Evolutionary conservation across 2,797 vertebrate species (phyloP).

Genomic region (Sebastes nivosus): DNA sequence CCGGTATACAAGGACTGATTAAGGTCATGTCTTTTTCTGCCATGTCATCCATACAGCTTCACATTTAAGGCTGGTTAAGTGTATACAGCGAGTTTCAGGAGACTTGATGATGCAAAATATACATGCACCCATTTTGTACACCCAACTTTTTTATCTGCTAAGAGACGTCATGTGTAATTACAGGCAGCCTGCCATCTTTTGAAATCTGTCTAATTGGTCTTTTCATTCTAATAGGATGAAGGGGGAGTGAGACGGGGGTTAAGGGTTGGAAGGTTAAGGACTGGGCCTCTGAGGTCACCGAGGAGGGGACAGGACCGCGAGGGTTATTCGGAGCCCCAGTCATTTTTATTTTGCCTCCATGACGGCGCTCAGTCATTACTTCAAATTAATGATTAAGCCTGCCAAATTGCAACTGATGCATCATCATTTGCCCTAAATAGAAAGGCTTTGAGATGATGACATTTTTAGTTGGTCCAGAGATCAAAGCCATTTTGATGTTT

Average conservation of each 20-base stretch:
- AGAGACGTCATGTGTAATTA: slow-evolving; percentile 82
- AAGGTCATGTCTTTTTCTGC: slow-evolving; percentile 63
- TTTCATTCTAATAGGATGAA: slow-evolving; percentile 81
- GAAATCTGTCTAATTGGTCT: slow-evolving; percentile 87
- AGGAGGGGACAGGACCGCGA: slow-evolving; percentile 29
- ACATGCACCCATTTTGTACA: slow-evolving; percentile 29
- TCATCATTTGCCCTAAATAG: slow-evolving; percentile 54
- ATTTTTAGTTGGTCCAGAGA: slow-evolving; percentile 63
- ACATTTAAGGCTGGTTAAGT: slow-evolving; percentile 14
- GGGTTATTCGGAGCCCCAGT: slow-evolving; percentile 38
- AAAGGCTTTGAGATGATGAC: slow-evolving; percentile 66
- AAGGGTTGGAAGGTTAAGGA: slow-evolving; percentile 72
- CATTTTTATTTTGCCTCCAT: slow-evolving; percentile 67
- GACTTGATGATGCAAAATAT: slow-evolving; percentile 29
- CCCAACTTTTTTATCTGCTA: slow-evolving; percentile 74
- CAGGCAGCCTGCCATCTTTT: slow-evolving; percentile 77
- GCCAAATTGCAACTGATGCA: slow-evolving; percentile 56
- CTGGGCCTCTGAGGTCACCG: slow-evolving; percentile 64
- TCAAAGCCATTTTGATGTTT: slow-evolving; percentile 67
- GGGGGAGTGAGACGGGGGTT: slow-evolving; percentile 59
- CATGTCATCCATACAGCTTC: slow-evolving; percentile 44
- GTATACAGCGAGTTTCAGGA: slow-evolving; percentile 7
- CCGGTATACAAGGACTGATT: slow-evolving; percentile 58
- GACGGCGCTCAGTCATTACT: slow-evolving; percentile 55
- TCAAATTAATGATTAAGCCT: slow-evolving; percentile 57